phyloP scores from a whole-genome alignment of 2,888 invertebrate genomes.

The Megamerina dolium region DNA sequence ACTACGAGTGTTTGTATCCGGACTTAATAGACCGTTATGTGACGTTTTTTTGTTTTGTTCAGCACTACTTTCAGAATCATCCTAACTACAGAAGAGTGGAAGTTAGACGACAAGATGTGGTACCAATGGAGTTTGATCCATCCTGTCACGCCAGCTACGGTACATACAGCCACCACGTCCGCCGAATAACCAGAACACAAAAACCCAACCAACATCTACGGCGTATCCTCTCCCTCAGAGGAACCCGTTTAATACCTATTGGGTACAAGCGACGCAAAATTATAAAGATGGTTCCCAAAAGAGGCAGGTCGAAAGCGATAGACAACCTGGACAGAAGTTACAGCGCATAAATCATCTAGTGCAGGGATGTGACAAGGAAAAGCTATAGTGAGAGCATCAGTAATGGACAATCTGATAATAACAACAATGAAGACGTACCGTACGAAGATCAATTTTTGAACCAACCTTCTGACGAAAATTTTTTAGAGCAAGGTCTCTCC shows the following conservation, averaged over 20 bases:
- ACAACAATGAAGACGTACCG: too few relatives aligned
- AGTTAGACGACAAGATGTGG: too few relatives aligned
- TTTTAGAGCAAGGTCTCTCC: slow-evolving; percentile 9
- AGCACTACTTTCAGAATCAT: too few relatives aligned
- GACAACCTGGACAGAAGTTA: background rate
- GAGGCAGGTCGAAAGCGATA: background rate
- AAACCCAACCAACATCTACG: too few relatives aligned
- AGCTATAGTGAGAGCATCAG: too few relatives aligned
- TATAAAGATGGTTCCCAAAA: background rate
- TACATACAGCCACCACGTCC: background rate
- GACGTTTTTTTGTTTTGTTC: slow-evolving; percentile 6
- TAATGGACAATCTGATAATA: too few relatives aligned
- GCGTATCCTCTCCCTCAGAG: too few relatives aligned
- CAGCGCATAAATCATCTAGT: slow-evolving; percentile 4
- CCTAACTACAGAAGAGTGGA: too few relatives aligned
- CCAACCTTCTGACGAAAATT: background rate
- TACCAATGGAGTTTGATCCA: slow-evolving; percentile 1
- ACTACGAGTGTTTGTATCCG: slow-evolving; percentile 8
- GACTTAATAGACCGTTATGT: slow-evolving; percentile 5
- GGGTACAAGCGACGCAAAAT: too few relatives aligned
- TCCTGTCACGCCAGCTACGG: background rate
- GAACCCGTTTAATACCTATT: background rate
- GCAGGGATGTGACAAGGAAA: too few relatives aligned
- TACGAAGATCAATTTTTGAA: background rate
- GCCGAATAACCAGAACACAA: slow-evolving; percentile 2